Base-by-base conservation (phyloP, 2,888 invertebrate species). In the Pseudeuparius sepicola region DNA sequence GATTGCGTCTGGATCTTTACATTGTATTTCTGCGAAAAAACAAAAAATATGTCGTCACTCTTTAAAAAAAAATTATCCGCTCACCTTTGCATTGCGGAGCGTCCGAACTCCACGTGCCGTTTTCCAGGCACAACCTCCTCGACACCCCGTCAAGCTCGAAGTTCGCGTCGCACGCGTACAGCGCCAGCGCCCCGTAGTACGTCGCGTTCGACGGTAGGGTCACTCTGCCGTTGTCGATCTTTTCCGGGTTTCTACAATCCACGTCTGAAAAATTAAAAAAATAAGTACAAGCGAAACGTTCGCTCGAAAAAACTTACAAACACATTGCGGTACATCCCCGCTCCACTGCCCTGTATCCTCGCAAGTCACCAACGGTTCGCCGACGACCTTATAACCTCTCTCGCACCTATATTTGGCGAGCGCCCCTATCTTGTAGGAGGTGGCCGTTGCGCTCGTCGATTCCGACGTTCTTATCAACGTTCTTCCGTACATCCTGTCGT, bases 91-190 rank as follows among this genome's bases (percentile, higher is more conserved):
- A 92, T n/a, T 64, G 56, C 0, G 90, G 89, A 0, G 78, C 64
- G 38, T 83, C 84, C 11, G 85, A 82, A 52, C 87, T 86, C 92
- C 90, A 92, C 1, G 87, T 88, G 31, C 83, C 88, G 54, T 90
- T 83, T 53, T 90, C 89, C 34, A 86, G 72, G 53, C 90, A 92
- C 32, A 87, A 61, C 39, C 90, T 65, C 33, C 89, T 69, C 2
- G 85, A 83, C 3, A 85, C 83, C 0, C 90, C 90, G 45, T 83
- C 82, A 7, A 90, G 63, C 54, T 80, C 78, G 63, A 75, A 90
- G 54, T 88, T 82, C 2, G 71, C 67, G 37, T 83, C 72, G 53
- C 92, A 92, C 48, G 85, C 80, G 55, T 92, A 92, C 4, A 88
- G 66, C 0, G 76, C 87, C 2, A 84, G 77, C 0, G 87, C 84